Conservation (phyloP, 2,888 invertebrate species). For the Synergus japonicus region DNA sequence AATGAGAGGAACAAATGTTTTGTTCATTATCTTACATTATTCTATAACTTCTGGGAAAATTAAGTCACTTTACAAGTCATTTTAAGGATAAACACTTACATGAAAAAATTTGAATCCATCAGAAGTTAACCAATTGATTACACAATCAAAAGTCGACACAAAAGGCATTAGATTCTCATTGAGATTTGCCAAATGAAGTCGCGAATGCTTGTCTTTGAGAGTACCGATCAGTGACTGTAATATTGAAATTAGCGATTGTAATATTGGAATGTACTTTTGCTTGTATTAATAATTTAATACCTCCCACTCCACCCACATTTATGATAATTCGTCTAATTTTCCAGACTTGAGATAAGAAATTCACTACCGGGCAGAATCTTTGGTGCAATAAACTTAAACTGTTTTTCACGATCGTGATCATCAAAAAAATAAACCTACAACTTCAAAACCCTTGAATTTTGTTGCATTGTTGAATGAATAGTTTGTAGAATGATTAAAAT, state of each 20-base stretch:
- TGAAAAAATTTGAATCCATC: too few species aligned
- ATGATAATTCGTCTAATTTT: conserved; percentile 11
- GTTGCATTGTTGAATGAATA: too few species aligned
- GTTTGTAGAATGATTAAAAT: background rate
- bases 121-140: background rate
- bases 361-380: too few species aligned
- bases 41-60: background rate
- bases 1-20: background rate
- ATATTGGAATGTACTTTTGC: background rate
- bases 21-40: background rate
- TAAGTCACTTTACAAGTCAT: too few species aligned
- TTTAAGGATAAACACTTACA: too few species aligned
- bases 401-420: too few species aligned
- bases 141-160: background rate
- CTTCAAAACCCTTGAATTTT: too few species aligned
- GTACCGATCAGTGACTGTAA: background rate
- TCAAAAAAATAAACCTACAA: too few species aligned
- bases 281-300: background rate
- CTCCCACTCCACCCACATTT: conserved; percentile 22
- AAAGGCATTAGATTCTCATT: background rate
- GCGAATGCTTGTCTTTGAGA: background rate
- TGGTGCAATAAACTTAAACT: too few species aligned
- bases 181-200: background rate
- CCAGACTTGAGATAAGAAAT: background rate
- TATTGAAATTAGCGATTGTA: background rate